Evolutionary conservation across 2,797 vertebrate genomes (phyloP).

Genomic region (Mus minutoides): DNA sequence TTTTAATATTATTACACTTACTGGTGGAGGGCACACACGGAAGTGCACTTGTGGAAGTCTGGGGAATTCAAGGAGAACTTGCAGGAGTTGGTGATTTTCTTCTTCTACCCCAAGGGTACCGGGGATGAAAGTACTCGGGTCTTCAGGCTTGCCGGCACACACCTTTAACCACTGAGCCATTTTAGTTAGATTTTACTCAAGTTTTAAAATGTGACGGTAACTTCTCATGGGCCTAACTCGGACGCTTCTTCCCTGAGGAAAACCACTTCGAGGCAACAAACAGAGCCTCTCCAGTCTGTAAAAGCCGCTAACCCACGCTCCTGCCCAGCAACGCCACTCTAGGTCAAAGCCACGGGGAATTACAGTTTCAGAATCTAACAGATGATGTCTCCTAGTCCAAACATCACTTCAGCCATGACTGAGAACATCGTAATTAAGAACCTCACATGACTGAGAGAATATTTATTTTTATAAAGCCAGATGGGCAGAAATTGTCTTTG

Average conservation of each 20-base stretch:
- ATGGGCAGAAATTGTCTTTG: constrained; percentile 16
- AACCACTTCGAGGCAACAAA: background rate
- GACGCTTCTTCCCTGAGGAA: no score
- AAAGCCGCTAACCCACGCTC: background rate
- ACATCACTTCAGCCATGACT: background rate
- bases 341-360: background rate
- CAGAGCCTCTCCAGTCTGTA: background rate
- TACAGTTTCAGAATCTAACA: background rate
- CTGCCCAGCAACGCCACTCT: background rate
- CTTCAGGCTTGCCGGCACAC: background rate
- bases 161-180: background rate
- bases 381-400: background rate
- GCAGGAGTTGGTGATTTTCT: no score
- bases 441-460: constrained; percentile 49
- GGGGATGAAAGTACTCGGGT: background rate
- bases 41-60: no score
- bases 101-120: background rate
- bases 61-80: no score
- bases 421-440: background rate
- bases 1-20: background rate
- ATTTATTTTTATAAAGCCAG: constrained; percentile 60
- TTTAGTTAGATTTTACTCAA: background rate
- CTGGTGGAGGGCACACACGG: background rate
- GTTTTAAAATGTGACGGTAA: background rate
- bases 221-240: background rate